Base-by-base conservation (phyloP, 2,888 invertebrate species). In the Euproctis similis region DNA sequence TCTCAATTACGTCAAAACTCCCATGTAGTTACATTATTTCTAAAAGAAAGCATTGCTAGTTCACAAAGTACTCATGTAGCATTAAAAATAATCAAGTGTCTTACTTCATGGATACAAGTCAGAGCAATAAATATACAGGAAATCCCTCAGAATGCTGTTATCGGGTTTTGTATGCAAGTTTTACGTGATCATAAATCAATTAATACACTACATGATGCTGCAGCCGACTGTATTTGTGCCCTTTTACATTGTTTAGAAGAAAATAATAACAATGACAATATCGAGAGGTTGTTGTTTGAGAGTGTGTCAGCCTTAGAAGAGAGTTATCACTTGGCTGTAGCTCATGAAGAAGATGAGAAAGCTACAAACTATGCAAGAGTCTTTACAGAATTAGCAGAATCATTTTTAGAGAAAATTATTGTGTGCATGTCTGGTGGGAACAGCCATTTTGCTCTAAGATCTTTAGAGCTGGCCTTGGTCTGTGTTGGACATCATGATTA, bases 401-500 rank as follows among this genome's bases (percentile, higher is more conserved):
- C 96, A 4, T 94, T 97, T 69, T 82, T 98, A 44, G 90, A 92
- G 42, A 92, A 92, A 59, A 93, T 98, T 55, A 87, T 96, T 5
- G 85, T 87, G 20, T 88, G 89, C 31, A 84, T 85, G 22, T 85
- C 87, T 7, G 86, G 87, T 42, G 87, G 87, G 5, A 69, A 75
- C 34, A 86, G 87, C 10, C 93, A 94, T 71, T 94, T 92, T 75
- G 90, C 93, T 1, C 84, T 96, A 39, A 90, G 93, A 64, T 90
- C 94, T 2, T 82, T 99, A 36, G 97, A 98, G 65, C 84, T 97
- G 46, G 91, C 97, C 6, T 84, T 98, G 24, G 90, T 92, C 18
- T 97, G 98, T 75, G 94, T 96, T 6, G 96, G 96, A 0, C 97
- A 98, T 84, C 97, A 97, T 74, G 97, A 98, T 70, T 98, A 97